Evolutionary conservation across 2,113 vertebrate genomes (phyloP).

Genomic region (Scomber scombrus): DNA sequence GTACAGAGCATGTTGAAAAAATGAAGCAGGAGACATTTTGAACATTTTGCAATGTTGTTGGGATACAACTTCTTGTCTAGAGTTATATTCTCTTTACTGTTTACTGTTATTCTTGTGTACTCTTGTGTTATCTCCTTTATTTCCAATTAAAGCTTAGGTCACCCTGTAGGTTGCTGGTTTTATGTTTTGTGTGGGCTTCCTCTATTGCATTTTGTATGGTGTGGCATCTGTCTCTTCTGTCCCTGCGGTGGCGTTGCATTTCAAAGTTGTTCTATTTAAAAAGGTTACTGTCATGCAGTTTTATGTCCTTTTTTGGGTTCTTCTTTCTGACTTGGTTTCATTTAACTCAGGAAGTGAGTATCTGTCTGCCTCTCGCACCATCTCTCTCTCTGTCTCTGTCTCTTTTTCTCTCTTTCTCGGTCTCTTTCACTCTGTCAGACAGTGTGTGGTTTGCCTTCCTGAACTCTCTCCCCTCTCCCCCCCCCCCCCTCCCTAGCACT

Average conservation of each 20-base stretch:
- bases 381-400: conserved; percentile 45
- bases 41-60: conserved; percentile 21
- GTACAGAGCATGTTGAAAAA: conserved; percentile 31
- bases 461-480: conserved; percentile 78
- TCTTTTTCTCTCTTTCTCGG: conserved; percentile 49
- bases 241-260: conserved; percentile 40
- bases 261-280: conserved; percentile 39
- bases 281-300: conserved; percentile 58
- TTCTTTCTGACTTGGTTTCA: conserved; percentile 51
- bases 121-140: conserved; percentile 64
- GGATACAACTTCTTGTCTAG: conserved; percentile 39
- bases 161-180: conserved; percentile 73
- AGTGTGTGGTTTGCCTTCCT: conserved; percentile 77
- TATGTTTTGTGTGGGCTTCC: conserved; percentile 78
- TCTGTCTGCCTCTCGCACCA: conserved; percentile 36
- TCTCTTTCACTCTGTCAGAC: conserved; percentile 61
- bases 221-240: conserved; percentile 50
- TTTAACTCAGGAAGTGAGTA: conserved; percentile 58
- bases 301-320: conserved; percentile 54
- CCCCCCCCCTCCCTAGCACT: conserved; percentile 88
- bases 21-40: conserved; percentile 31
- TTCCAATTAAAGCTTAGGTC: conserved; percentile 80
- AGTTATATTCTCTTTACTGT: conserved; percentile 37
- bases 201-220: conserved; percentile 66
- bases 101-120: conserved; percentile 63